phyloP scores from a whole-genome alignment of 1,140 invertebrate genomes.

The Megathymus violae region DNA sequence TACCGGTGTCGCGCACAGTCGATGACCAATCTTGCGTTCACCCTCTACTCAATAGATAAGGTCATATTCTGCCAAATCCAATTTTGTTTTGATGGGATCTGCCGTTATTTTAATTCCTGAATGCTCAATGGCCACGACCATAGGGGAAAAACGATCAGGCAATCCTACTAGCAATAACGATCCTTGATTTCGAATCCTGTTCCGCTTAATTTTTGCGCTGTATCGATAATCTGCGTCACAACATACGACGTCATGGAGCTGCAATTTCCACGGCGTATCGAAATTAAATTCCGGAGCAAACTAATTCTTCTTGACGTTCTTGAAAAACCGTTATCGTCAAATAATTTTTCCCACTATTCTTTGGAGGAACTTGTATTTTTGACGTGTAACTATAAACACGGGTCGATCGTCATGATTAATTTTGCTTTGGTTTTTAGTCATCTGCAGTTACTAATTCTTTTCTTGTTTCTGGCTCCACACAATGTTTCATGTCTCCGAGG shows the following conservation, averaged over 20 bases:
- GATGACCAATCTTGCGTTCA: too few species aligned
- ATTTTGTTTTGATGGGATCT: not conserved
- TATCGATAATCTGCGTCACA: not conserved
- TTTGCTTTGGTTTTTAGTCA: constrained; percentile 51
- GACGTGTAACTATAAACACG: not conserved
- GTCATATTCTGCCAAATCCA: too few species aligned
- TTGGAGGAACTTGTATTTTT: not conserved
- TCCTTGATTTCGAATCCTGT: not conserved
- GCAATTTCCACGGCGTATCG: not conserved
- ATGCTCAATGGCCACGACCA: not conserved
- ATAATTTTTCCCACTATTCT: not conserved
- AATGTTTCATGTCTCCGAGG: not conserved
- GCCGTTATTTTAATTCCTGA: not conserved
- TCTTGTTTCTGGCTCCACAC: not conserved
- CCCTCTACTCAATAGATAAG: too few species aligned
- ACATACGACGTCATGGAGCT: not conserved
- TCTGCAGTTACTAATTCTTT: not conserved
- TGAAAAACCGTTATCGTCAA: not conserved
- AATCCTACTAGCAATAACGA: not conserved
- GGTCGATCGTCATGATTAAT: constrained; percentile 50
- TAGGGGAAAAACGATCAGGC: too few species aligned
- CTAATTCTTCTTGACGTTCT: too few species aligned
- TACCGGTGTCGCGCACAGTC: not conserved
- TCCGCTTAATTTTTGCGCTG: not conserved
- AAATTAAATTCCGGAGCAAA: not conserved